phyloP scores from a whole-genome alignment of 2,113 vertebrate species.

The Phasianus colchicus region DNA sequence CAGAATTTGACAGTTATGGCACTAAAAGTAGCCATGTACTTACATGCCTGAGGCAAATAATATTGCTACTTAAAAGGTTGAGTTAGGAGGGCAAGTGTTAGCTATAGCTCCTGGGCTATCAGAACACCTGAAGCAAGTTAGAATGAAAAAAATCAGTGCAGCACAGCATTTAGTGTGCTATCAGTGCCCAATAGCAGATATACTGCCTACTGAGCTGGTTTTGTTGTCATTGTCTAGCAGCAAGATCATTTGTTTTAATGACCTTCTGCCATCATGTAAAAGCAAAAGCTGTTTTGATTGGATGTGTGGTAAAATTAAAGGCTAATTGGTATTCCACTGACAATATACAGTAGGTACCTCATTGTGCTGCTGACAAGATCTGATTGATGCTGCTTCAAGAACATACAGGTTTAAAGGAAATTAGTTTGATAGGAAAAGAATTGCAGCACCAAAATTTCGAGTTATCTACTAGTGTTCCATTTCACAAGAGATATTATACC shows the following conservation, averaged over 20 bases:
- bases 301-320: slow-evolving; percentile 51
- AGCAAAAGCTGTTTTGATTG: slow-evolving; percentile 65
- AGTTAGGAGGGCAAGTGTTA: background rate
- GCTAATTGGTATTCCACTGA: slow-evolving; percentile 67
- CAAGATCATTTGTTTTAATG: slow-evolving; percentile 66
- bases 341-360: slow-evolving; percentile 48
- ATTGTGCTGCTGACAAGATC: slow-evolving; percentile 60
- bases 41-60: background rate
- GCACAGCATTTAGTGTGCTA: slow-evolving; percentile 8
- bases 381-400: slow-evolving; percentile 49
- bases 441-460: background rate
- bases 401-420: slow-evolving; percentile 48
- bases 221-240: slow-evolving; percentile 57
- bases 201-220: slow-evolving; percentile 30
- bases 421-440: slow-evolving; percentile 38
- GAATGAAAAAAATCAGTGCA: background rate
- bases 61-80: background rate
- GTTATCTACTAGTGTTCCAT: slow-evolving; percentile 26
- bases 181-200: slow-evolving; percentile 31
- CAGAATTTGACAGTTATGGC: background rate
- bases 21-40: background rate
- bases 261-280: slow-evolving; percentile 67
- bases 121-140: background rate
- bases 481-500: slow-evolving; percentile 29
- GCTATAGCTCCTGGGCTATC: background rate